phyloP scores from a whole-genome alignment of 2,113 vertebrate species.

The Catharus bicknelli region DNA sequence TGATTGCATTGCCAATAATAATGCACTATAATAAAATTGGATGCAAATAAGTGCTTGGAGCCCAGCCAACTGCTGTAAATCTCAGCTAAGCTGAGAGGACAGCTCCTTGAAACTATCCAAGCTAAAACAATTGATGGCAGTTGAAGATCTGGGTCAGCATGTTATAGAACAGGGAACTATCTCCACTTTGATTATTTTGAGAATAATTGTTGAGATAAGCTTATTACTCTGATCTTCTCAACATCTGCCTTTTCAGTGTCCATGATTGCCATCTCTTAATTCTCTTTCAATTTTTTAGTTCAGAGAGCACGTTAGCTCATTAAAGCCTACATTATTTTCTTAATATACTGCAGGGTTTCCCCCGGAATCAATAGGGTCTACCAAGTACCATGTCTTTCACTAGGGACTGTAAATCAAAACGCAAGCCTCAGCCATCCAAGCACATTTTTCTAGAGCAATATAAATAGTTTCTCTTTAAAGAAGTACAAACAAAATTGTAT shows the following conservation, averaged over 20 bases:
- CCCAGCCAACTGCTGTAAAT: slow-evolving; percentile 23
- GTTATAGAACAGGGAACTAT: slow-evolving; percentile 26
- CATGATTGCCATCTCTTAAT: slow-evolving; percentile 39
- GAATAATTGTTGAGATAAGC: slow-evolving; percentile 56
- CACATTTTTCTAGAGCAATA: not conserved
- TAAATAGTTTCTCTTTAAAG: not conserved
- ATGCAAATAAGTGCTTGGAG: slow-evolving; percentile 11
- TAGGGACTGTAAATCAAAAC: not conserved
- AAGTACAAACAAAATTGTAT: not conserved
- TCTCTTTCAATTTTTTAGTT: slow-evolving; percentile 67
- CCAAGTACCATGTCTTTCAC: slow-evolving; percentile 44
- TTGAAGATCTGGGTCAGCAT: slow-evolving; percentile 43
- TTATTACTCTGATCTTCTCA: slow-evolving; percentile 54
- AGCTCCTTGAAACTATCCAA: slow-evolving; percentile 12
- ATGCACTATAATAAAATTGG: not conserved
- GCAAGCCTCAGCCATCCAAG: not conserved
- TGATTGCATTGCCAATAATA: not conserved
- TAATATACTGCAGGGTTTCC: slow-evolving; percentile 48
- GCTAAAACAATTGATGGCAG: slow-evolving; percentile 27
- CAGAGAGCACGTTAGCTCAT: slow-evolving; percentile 58
- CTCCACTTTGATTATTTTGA: slow-evolving; percentile 34
- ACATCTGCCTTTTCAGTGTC: slow-evolving; percentile 25
- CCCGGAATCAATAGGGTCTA: slow-evolving; percentile 32
- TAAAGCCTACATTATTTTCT: slow-evolving; percentile 59
- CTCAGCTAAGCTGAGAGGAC: slow-evolving; percentile 20